Percentiles rank a stretch among this genome's conserved stretches.
Conservation (phyloP, 2,113 vertebrate genomes). For the Picathartes gymnocephalus region DNA sequence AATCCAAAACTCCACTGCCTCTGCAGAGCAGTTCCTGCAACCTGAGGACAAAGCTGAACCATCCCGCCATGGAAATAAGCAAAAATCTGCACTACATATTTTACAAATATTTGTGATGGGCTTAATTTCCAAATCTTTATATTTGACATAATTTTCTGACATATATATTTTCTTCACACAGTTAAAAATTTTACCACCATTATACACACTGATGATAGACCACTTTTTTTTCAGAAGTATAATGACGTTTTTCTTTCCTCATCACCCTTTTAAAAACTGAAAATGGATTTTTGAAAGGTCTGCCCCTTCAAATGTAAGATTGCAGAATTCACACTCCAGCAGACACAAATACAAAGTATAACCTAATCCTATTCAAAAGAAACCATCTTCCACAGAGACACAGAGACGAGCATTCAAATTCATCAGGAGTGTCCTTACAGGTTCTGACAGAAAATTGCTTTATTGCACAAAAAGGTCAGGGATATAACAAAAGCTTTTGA, state of each 20-base stretch:
- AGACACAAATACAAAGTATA: not conserved
- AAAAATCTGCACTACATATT: not conserved
- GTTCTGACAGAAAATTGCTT: not conserved
- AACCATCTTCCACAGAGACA: not conserved
- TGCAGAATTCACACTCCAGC: not conserved
- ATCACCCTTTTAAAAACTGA: not conserved
- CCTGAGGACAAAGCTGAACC: not conserved
- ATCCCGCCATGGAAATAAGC: not conserved
- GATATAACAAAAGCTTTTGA: conserved; percentile 3
- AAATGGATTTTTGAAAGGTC: not conserved
- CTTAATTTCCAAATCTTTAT: not conserved
- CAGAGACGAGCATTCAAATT: not conserved
- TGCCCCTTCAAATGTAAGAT: not conserved
- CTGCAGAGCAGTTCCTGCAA: not conserved
- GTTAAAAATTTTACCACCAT: not conserved
- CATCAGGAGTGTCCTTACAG: not conserved
- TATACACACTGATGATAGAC: not conserved
- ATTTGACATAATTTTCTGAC: not conserved
- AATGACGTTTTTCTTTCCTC: not conserved
- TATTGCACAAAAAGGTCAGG: conserved; percentile 3
- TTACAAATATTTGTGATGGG: not conserved
- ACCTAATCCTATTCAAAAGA: not conserved
- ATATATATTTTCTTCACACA: rapidly evolving
- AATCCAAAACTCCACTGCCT: not conserved
- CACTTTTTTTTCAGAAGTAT: not conserved